Percentiles rank a stretch among this genome's conserved stretches.
Evolutionary conservation across 2,888 invertebrate species (phyloP).

Genomic region (Stramonita haemastoma): DNA sequence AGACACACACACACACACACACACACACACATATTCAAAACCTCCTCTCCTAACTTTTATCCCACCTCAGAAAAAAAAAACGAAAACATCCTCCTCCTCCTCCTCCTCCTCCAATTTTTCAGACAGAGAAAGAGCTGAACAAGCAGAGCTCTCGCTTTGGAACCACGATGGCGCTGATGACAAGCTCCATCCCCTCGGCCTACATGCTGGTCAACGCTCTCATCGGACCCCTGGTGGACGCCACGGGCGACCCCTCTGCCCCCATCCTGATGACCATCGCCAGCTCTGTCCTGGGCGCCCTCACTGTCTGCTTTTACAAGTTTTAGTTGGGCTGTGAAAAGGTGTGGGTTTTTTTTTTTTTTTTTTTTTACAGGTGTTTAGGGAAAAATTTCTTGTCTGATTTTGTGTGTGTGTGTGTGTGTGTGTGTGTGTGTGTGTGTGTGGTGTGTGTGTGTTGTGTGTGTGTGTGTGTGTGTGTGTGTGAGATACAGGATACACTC

Average conservation of each 20-base stretch:
- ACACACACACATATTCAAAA: neutral
- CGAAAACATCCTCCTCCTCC: too few relatives aligned
- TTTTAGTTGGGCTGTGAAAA: neutral
- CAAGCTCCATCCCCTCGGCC: constrained; percentile 26
- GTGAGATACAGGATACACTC: too few relatives aligned
- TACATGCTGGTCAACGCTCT: constrained; percentile 22
- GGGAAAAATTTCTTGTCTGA: too few relatives aligned
- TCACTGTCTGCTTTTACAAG: constrained; percentile 11
- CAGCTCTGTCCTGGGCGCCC: neutral
- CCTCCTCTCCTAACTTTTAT: too few relatives aligned
- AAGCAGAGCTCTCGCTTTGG: neutral
- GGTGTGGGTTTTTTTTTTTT: too few relatives aligned
- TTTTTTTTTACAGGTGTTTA: too few relatives aligned
- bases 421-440: neutral
- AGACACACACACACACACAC: neutral
- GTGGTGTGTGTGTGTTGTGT: too few relatives aligned
- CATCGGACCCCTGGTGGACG: constrained; percentile 34
- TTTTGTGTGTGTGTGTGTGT: neutral
- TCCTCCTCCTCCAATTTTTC: too few relatives aligned
- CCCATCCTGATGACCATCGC: constrained; percentile 17
- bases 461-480: too few relatives aligned
- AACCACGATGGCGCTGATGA: constrained; percentile 29
- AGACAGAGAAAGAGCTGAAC: neutral
- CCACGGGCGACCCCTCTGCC: constrained; percentile 28
- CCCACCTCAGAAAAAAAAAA: too few relatives aligned